These are phyloP conservation scores for Mesochorus sp. DNA, from an alignment of 2,888 invertebrate species.

Conservation along the genomic window DNA sequence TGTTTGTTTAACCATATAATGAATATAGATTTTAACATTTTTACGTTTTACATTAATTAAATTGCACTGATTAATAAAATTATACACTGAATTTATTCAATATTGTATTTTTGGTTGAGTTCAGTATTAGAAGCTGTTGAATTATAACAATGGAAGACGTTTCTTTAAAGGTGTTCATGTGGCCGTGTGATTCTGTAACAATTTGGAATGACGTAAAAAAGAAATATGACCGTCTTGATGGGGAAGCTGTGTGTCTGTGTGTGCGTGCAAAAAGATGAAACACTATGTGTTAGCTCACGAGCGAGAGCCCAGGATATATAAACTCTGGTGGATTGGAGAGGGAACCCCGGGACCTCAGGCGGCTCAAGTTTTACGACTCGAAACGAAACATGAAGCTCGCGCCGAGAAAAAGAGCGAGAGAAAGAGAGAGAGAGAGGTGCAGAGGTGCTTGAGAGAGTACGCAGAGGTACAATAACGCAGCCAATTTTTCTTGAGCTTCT, in stretches of 20 bases:
- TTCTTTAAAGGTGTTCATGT: neutral
- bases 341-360: constrained; percentile 49
- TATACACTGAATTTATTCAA: too few relatives aligned
- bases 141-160: too few relatives aligned
- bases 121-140: too few relatives aligned
- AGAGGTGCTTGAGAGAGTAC: constrained; percentile 42
- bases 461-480: constrained; percentile 57
- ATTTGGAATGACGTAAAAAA: neutral
- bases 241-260: constrained; percentile 36
- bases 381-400: constrained; percentile 71
- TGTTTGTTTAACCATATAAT: too few relatives aligned
- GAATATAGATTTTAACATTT: too few relatives aligned
- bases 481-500: constrained; percentile 38
- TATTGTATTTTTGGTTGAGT: too few relatives aligned
- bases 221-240: constrained; percentile 13
- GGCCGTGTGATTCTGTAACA: neutral
- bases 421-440: constrained; percentile 30
- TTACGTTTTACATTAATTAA: too few relatives aligned
- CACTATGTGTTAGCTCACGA: constrained; percentile 66
- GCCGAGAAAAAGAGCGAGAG: constrained; percentile 41
- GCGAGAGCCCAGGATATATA: constrained; percentile 28
- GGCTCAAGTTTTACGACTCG: constrained; percentile 75
- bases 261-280: constrained; percentile 64
- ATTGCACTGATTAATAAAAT: too few relatives aligned
- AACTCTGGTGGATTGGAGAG: constrained; percentile 39